Evolutionary conservation across 2,113 vertebrate genomes (phyloP).

Genomic region (Passer montanus): DNA sequence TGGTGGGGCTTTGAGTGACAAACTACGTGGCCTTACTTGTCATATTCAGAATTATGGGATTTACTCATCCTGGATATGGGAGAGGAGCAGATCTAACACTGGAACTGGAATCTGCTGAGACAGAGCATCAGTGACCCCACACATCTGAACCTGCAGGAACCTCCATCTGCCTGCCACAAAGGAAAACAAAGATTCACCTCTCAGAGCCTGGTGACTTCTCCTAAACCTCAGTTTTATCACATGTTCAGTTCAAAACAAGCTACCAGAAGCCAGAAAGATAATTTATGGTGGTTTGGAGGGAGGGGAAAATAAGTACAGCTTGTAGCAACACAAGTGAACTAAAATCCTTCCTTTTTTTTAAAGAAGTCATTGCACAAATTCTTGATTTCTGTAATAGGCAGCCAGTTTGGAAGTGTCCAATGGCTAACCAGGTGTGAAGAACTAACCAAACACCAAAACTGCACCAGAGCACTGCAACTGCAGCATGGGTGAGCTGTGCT

Average conservation of each 20-base stretch:
- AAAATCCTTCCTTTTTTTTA: background rate
- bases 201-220: background rate
- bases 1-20: background rate
- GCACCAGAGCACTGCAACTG: background rate
- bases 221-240: background rate
- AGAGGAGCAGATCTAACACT: background rate
- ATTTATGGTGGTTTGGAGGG: background rate
- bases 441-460: background rate
- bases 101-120: background rate
- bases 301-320: background rate
- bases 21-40: background rate
- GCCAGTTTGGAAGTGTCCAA: background rate
- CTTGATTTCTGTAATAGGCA: background rate
- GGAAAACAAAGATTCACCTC: background rate
- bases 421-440: background rate
- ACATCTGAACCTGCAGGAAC: background rate
- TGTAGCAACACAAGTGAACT: background rate
- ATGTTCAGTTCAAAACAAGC: background rate
- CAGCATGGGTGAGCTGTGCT: fast-evolving
- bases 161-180: background rate
- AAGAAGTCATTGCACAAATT: background rate
- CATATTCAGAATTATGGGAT: background rate
- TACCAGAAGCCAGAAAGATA: background rate
- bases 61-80: background rate
- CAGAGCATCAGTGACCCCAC: background rate